Evolutionary conservation across 1,140 invertebrate genomes (phyloP).

Genomic region (Drosophila pseudoananassae): DNA sequence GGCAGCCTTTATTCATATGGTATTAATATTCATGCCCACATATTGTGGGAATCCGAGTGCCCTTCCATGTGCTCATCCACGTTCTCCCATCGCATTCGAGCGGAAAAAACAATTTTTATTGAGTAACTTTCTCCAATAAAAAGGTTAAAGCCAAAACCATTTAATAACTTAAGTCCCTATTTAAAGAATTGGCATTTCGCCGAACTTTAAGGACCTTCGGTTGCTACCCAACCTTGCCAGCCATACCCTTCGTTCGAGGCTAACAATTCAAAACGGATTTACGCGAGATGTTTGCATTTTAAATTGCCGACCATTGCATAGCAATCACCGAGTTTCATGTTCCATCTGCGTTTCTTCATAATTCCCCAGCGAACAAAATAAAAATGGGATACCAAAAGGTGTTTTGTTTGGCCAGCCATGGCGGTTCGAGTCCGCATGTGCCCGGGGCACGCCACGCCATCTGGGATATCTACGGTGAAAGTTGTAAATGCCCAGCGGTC

Average conservation of each 20-base stretch:
- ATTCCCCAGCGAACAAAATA: conserved; percentile 15
- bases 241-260: not conserved
- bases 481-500: conserved; percentile 19
- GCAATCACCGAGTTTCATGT: conserved; percentile 39
- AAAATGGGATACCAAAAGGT: conserved; percentile 13
- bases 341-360: conserved; percentile 38
- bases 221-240: conserved; percentile 11
- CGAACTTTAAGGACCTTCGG: conserved; percentile 35
- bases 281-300: conserved; percentile 48
- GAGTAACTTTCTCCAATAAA: conserved; percentile 25
- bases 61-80: not conserved
- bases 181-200: conserved; percentile 23
- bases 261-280: conserved; percentile 40
- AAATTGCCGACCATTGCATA: conserved; percentile 41
- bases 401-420: conserved; percentile 16
- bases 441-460: conserved; percentile 17
- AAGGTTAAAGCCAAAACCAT: not conserved
- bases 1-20: conserved; percentile 69
- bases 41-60: conserved; percentile 2
- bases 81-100: conserved; percentile 14
- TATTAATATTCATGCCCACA: conserved; percentile 67
- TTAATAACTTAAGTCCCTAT: conserved; percentile 23
- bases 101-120: conserved; percentile 72
- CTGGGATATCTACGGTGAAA: conserved; percentile 15
- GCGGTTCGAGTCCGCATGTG: conserved; percentile 4